Evolutionary conservation across 1,140 invertebrate genomes (phyloP), one percentile per base, ranked within the genome.

Genomic region (Acromyrmex charruanus): DNA sequence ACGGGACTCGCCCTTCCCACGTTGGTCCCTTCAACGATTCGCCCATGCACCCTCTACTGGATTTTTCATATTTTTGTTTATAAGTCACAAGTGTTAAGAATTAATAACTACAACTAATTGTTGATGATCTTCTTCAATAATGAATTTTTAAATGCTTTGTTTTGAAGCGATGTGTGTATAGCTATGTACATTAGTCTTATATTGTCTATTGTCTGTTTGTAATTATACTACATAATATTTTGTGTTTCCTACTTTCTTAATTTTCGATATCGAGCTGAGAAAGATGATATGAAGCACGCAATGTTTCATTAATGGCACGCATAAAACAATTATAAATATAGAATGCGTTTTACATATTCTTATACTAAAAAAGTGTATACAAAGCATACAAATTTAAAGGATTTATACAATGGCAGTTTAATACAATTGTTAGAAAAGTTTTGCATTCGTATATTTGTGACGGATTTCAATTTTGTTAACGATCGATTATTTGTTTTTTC

Each of bases 1-100:
- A 77, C 21, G 39, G 39, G 58, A 44, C 16, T 77, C 58, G 75
- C 75, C 59, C 75, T 63, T 63, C 75, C 9, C 58, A 58, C 58
- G 10, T 63, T 35, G 74, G 1, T 28, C 4, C 58, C 59, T 44
- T 61, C 16, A 21, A 61, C 9, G n/a, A 77, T n/a, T 63, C 58
- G 75, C 18, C 1, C 21, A 10, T 44, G 28, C n/a, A 68, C 10
- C 16, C 10, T 39, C 6, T 9, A n/a, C 53, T 12, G 35, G 12
- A 63, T 9, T 77, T 28, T 28, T 2, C 21, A 2, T 61, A 28
- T 58, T 18, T 21, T 35, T 21, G 6, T 31, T 31, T 31, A 31
- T 0, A 12, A 12, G 0, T 74, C 51, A 16, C 12, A 18, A 75
- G 14, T 59, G 21, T 35, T n/a, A 31, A 74, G 9, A 44, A 44